phyloP scores from a whole-genome alignment of 2,888 invertebrate genomes.

The Agrenia bidenticulata region DNA sequence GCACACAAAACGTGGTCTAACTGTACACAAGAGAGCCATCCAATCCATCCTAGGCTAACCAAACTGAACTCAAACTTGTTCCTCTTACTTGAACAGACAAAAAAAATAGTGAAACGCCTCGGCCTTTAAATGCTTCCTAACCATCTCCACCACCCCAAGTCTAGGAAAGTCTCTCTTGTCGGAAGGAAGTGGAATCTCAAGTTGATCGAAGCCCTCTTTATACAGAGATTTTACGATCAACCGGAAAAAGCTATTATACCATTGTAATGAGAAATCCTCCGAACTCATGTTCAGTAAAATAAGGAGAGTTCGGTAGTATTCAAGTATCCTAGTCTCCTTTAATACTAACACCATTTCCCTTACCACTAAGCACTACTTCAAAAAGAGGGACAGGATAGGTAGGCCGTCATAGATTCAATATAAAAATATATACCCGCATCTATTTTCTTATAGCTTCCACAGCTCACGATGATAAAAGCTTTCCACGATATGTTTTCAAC shows the following conservation, averaged over 20 bases:
- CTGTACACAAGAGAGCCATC: conserved; percentile 9
- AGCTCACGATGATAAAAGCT: background rate
- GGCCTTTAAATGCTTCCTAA: no score
- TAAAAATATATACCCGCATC: background rate
- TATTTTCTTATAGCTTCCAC: background rate
- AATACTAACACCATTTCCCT: no score
- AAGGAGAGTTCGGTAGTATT: no score
- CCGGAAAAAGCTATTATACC: background rate
- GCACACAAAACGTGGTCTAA: background rate
- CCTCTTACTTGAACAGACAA: no score
- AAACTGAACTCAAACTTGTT: no score
- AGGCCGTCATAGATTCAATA: no score
- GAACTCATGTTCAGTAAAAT: background rate
- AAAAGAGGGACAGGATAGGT: no score
- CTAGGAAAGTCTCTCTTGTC: background rate
- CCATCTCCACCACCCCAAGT: no score
- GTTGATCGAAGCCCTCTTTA: background rate
- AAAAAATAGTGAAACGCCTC: no score
- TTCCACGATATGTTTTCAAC: no score
- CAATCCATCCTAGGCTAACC: background rate
- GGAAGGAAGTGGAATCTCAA: background rate
- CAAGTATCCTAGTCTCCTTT: no score
- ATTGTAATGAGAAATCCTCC: conserved; percentile 4
- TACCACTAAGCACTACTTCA: no score
- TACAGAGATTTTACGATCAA: background rate